Percentiles rank a stretch among this genome's conserved stretches.
phyloP scores from a whole-genome alignment of 2,888 invertebrate species.

The Cheilosia variabilis region DNA sequence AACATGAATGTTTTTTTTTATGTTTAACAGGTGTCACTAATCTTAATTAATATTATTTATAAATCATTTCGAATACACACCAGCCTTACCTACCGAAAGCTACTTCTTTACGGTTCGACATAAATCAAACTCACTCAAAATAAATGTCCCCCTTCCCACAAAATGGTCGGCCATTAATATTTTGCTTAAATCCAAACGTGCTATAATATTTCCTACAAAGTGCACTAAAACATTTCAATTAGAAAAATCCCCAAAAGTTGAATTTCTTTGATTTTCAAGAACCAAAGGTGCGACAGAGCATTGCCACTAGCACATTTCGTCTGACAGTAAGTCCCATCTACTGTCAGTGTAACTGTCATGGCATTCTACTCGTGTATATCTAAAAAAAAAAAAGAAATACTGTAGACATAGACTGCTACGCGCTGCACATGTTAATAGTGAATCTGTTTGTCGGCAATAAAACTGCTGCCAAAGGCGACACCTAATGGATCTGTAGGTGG shows the following conservation, averaged over 20 bases:
- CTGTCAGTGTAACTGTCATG: conserved; percentile 35
- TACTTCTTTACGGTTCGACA: conserved; percentile 47
- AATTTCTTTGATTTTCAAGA: conserved; percentile 2
- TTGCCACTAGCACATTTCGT: not conserved
- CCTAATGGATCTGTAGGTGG: conserved; percentile 59
- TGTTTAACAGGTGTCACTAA: conserved; percentile 68
- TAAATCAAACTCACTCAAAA: conserved; percentile 54
- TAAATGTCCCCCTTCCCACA: conserved; percentile 10
- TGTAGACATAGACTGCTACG: conserved; percentile 22
- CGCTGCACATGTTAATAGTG: conserved; percentile 47
- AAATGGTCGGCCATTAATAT: not conserved
- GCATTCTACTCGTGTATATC: not conserved
- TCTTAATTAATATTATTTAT: conserved; percentile 53
- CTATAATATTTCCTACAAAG: conserved; percentile 22
- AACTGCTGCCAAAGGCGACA: conserved; percentile 42
- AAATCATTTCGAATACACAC: conserved; percentile 47
- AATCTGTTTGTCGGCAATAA: conserved; percentile 60
- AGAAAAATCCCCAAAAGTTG: not conserved
- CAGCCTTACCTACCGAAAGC: not conserved
- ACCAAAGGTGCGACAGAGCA: conserved; percentile 36
- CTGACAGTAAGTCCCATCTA: conserved; percentile 32
- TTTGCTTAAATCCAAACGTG: not conserved
- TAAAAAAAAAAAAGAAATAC: conserved; percentile 1
- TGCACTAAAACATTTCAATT: conserved; percentile 53
- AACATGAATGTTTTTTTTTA: conserved; percentile 53